phyloP scores from a whole-genome alignment of 2,113 vertebrate genomes.

The Alaudala cheleensis region DNA sequence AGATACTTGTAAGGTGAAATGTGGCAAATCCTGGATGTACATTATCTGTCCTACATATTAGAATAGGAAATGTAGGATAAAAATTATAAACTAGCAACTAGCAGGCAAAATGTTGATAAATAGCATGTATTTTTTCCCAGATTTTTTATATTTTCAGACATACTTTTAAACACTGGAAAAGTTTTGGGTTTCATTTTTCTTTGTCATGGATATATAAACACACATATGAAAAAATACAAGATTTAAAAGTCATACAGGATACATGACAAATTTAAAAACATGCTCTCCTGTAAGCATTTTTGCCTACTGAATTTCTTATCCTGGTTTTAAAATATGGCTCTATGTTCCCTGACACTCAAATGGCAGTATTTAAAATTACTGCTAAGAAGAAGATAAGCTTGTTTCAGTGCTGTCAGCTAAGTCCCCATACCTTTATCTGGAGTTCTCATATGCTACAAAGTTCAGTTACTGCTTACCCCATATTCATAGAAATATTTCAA shows the following conservation, averaged over 20 bases:
- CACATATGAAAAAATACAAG: neutral
- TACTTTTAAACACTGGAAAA: neutral
- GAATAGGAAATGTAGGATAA: neutral
- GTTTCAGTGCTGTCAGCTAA: constrained; percentile 41
- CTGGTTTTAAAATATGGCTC: neutral
- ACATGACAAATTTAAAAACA: neutral
- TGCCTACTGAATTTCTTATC: neutral
- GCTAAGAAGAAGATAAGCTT: constrained; percentile 39
- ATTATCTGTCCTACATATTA: neutral
- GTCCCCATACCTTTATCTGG: constrained; percentile 20
- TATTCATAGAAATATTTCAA: neutral
- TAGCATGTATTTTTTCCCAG: neutral
- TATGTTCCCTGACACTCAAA: neutral
- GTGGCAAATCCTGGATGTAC: neutral
- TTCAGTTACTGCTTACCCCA: neutral
- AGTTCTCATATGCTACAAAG: constrained; percentile 5
- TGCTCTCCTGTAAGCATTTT: neutral
- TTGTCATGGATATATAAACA: neutral
- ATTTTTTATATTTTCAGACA: neutral
- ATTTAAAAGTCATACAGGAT: neutral
- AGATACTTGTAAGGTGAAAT: neutral
- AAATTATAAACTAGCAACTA: neutral
- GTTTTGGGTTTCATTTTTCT: neutral
- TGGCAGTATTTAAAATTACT: constrained; percentile 2
- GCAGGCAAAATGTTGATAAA: neutral